Base-by-base conservation (phyloP, 2,888 invertebrate species). In the Imbricaverruca yamaguchii region DNA sequence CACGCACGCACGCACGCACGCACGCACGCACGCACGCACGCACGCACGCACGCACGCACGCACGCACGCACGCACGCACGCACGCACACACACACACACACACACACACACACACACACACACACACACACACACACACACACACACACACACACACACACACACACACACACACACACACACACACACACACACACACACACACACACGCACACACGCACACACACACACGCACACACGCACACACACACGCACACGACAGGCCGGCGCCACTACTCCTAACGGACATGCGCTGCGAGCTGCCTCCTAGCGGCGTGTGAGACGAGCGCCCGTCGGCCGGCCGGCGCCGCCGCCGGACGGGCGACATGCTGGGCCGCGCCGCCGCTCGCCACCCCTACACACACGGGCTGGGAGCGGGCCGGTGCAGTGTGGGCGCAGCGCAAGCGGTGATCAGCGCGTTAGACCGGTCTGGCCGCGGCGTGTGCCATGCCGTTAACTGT, bases 1-100 rank as follows among this genome's bases (percentile, higher is more conserved):
- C 61, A 81, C 61, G 74, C 61, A 81, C 53, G 74, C 61, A 81
- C 59, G 69, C 59, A 81, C 59, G 69, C 59, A 81, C 59, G 69
- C 59, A 57, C 56, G 21, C 25, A 67, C 53, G 63, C 56, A 80
- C 56, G 63, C 56, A 80, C 56, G 63, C 56, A 80, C 53, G 63
- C 56, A 80, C 56, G 63, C 56, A 80, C 56, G 23, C 56, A 80
- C 56, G 63, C 56, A 80, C 56, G 23, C 53, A 63, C 25, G 23
- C 21, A 80, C 15, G 55, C 57, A 74, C 61, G 23, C 25, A 57
- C 59, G 56, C 77, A 81, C 23, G 13, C 59, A 53, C 11, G 53
- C 77, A 69, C 61, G 18, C 59, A 81, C 55, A 69, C 57, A 81
- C 57, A 81, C 77, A 77, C 39, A 81, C 56, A 77, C 57, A 65